Base-by-base conservation (phyloP, 2,113 vertebrate species). In the Eptesicus fuscus region DNA sequence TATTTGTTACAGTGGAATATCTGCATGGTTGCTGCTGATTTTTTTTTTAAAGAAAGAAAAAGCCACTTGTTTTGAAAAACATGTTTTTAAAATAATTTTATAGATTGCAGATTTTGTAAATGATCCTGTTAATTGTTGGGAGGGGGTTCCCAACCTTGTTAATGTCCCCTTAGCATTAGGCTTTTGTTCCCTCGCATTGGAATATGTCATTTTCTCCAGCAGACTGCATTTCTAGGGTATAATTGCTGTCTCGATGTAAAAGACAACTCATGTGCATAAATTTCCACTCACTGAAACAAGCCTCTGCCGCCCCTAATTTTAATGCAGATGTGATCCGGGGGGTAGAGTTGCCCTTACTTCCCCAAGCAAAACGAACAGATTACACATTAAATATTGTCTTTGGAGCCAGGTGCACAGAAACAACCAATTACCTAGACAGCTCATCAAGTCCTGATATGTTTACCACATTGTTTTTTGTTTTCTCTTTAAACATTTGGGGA, bases 361-460 rank as follows among this genome's bases (percentile, higher is more conserved):
- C 92, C 96, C 69, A 94, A 95, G 92, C 74, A 83, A 71, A 74
- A 0, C 83, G 47, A 78, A 95, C 95, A 93, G 95, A 97, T 93
- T 94, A 93, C 70, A 63, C 83, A 94, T 90, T 98, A 97, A 97
- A 98, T 97, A 95, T 93, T 86, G 93, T 97, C 96, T 95, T 67
- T 63, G 83, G 96, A 97, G 89, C 97, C 98, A 97, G 97, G 97
- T 95, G 96, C 92, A 73, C 95, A 96, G 96, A 97, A 97, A 97
- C 96, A 97, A 95, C 97, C 96, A 97, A 97, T 97, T 97, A 97
- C 97, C 97, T 96, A 96, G 96, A 96, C 97, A 97, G 96, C 96
- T 96, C 92, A 96, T 97, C 97, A 96, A 93, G 47, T 93, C 94
- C 94, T 93, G 84, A 97, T 96, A 92, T 97, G 97, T 96, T 98